Percentiles rank a stretch among this genome's conserved stretches.
These are phyloP conservation scores for Anoplius nigerrimus DNA, from an alignment of 2,888 invertebrate species.

Conservation along the genomic window DNA sequence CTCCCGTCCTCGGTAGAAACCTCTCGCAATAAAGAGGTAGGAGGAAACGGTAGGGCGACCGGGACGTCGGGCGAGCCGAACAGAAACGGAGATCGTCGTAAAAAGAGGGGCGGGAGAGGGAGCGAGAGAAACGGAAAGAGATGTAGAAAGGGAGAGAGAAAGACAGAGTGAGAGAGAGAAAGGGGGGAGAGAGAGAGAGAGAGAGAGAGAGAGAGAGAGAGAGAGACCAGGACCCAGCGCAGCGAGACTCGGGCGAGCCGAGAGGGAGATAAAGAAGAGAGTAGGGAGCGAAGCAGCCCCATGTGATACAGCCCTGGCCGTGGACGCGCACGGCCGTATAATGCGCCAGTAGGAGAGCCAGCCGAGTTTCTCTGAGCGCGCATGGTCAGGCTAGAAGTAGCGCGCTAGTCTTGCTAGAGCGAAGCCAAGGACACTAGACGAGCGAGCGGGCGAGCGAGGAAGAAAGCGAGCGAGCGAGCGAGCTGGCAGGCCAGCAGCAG, in stretches of 20 bases:
- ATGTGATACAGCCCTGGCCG: slow-evolving; percentile 59
- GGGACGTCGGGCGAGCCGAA: neutral
- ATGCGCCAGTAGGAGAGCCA: slow-evolving; percentile 40
- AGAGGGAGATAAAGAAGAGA: slow-evolving; percentile 8
- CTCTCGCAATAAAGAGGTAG: neutral
- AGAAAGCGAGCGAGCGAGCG: slow-evolving; percentile 26
- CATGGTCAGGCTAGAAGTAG: slow-evolving; percentile 51
- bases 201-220: neutral
- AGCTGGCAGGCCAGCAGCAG: slow-evolving; percentile 20
- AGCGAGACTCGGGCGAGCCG: neutral
- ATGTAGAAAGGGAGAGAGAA: slow-evolving; percentile 3
- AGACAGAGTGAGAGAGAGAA: neutral
- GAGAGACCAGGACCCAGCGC: neutral
- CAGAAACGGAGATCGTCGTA: no score
- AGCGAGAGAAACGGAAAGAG: neutral
- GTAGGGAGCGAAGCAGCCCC: slow-evolving; percentile 41
- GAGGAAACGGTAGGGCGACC: neutral
- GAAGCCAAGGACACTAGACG: slow-evolving; percentile 59
- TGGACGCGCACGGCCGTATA: slow-evolving; percentile 43
- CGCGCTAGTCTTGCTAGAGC: slow-evolving; percentile 56
- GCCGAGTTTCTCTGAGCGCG: slow-evolving; percentile 49
- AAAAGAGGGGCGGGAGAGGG: no score
- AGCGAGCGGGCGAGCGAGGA: slow-evolving; percentile 25
- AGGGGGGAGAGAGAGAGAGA: no score
- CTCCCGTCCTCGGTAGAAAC: neutral